phyloP scores from a whole-genome alignment of 2,113 vertebrate species.

The Daboia siamensis region DNA sequence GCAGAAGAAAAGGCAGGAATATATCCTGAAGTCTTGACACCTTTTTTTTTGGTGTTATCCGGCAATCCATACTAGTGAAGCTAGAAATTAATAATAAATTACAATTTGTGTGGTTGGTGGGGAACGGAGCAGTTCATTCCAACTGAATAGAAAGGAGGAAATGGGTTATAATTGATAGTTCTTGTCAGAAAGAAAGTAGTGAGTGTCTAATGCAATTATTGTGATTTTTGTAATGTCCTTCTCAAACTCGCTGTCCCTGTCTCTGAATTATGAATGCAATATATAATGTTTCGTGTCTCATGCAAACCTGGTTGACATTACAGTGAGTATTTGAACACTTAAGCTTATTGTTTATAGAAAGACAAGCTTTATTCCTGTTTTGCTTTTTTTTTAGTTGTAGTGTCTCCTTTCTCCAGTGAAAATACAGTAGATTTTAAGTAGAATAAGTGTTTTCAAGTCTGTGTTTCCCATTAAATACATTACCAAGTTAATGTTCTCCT shows the following conservation, averaged over 20 bases:
- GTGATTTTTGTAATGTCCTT: conserved; percentile 16
- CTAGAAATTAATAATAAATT: background rate
- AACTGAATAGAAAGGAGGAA: background rate
- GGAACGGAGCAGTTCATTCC: too few species aligned
- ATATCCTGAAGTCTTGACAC: background rate
- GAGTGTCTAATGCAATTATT: conserved; percentile 6
- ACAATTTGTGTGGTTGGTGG: background rate
- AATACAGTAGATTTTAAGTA: conserved; percentile 14
- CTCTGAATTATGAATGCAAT: conserved; percentile 30
- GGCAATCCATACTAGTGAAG: background rate
- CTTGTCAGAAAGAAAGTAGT: background rate
- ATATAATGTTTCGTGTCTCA: conserved; percentile 40
- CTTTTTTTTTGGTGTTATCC: background rate
- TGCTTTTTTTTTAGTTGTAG: conserved; percentile 15
- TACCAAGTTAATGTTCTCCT: rapidly evolving
- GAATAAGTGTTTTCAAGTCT: conserved; percentile 22
- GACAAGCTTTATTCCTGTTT: background rate
- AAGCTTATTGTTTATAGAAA: background rate
- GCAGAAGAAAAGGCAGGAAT: background rate
- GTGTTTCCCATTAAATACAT: conserved; percentile 11
- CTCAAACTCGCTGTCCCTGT: conserved; percentile 19
- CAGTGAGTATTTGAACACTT: conserved; percentile 21
- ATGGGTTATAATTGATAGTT: background rate
- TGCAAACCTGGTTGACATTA: conserved; percentile 36
- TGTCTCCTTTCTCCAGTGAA: conserved; percentile 6